Evolutionary conservation across 37 sponge, comb jelly and placozoan species (phyloP).

Genomic region (Mnemiopsis leidyi): DNA sequence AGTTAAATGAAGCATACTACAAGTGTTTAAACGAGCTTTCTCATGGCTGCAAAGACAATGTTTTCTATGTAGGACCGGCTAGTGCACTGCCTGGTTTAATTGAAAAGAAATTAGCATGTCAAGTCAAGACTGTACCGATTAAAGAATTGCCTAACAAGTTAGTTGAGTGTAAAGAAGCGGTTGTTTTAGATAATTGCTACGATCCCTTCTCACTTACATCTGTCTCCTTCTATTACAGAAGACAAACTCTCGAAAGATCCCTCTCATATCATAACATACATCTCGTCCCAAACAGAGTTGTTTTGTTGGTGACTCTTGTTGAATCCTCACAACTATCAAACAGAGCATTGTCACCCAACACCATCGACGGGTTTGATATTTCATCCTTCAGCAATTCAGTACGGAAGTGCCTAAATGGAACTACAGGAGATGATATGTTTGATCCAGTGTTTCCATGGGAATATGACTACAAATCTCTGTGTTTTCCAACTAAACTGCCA

Average conservation of each 20-base stretch:
- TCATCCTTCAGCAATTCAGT: not conserved
- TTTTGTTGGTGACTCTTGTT: not conserved
- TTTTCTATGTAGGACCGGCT: not conserved
- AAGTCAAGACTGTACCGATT: not conserved
- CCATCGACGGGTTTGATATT: not conserved
- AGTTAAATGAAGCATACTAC: not conserved
- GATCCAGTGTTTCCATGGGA: slow-evolving; percentile 9
- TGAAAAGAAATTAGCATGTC: not conserved
- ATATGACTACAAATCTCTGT: not conserved
- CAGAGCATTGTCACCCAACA: not conserved
- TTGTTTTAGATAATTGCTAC: not conserved
- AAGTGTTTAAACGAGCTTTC: not conserved
- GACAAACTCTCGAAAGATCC: not conserved
- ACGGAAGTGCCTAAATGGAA: not conserved
- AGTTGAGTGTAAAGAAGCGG: not conserved
- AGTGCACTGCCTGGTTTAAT: not conserved
- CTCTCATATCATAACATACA: not conserved
- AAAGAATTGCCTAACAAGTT: not conserved
- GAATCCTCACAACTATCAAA: not conserved
- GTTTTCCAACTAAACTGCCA: not conserved
- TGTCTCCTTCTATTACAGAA: not conserved
- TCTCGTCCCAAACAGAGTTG: not conserved
- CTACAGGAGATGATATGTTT: not conserved
- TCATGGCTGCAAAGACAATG: not conserved
- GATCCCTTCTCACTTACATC: not conserved